Evolutionary conservation across 2,888 invertebrate genomes (phyloP).

Genomic region (Protodeltote pygarga): DNA sequence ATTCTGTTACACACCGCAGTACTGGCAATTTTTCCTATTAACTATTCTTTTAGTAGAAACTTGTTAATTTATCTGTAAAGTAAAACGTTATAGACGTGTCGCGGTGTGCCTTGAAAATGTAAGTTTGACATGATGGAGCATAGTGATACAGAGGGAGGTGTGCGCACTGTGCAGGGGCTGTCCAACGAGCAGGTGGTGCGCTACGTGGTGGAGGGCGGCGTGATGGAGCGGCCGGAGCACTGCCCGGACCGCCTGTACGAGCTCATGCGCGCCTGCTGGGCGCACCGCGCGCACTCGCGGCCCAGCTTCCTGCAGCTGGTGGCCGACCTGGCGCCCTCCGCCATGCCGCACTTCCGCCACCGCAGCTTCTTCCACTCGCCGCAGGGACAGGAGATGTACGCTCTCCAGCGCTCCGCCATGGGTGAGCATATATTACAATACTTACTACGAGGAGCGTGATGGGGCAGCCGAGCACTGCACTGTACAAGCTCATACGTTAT

Average conservation of each 20-base stretch:
- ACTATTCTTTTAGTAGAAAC: too few relatives aligned
- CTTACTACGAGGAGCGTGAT: too few relatives aligned
- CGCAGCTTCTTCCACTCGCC: slow-evolving; percentile 89
- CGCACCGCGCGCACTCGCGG: slow-evolving; percentile 91
- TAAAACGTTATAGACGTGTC: too few relatives aligned
- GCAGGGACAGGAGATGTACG: slow-evolving; percentile 86
- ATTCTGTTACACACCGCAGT: too few relatives aligned
- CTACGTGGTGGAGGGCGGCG: slow-evolving; percentile 96
- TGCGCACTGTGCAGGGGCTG: slow-evolving; percentile 87
- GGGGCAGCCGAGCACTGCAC: too few relatives aligned
- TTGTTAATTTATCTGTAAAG: too few relatives aligned
- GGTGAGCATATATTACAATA: too few relatives aligned
- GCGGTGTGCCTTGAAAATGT: too few relatives aligned
- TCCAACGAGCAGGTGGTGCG: slow-evolving; percentile 97
- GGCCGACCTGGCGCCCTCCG: slow-evolving; percentile 89
- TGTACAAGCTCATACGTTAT: too few relatives aligned
- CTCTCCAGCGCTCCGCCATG: slow-evolving; percentile 68
- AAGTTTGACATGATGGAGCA: too few relatives aligned
- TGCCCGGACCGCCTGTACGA: slow-evolving; percentile 97
- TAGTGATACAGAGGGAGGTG: background rate
- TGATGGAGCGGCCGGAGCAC: slow-evolving; percentile 98
- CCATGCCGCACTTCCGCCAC: slow-evolving; percentile 87
- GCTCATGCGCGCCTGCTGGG: slow-evolving; percentile 97
- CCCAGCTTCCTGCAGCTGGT: slow-evolving; percentile 95
- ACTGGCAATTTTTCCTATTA: too few relatives aligned